phyloP scores from a whole-genome alignment of 2,888 invertebrate genomes.

The Plagodis pulveraria region DNA sequence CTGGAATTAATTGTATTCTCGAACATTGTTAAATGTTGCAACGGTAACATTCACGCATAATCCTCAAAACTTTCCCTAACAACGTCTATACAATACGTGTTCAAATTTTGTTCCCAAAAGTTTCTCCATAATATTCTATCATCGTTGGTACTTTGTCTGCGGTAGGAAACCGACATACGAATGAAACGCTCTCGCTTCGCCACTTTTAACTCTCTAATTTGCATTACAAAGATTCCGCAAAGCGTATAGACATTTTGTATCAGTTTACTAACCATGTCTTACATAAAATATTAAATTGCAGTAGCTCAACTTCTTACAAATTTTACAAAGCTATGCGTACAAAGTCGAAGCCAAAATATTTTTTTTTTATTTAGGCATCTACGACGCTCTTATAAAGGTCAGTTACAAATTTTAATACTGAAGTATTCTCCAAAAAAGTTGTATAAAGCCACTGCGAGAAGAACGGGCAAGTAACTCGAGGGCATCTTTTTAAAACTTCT shows the following conservation, averaged over 20 bases:
- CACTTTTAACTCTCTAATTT: conserved; percentile 38
- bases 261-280: conserved; percentile 19
- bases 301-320: conserved; percentile 8
- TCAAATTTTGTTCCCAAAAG: conserved; percentile 10
- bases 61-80: conserved; percentile 1
- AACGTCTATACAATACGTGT: background rate
- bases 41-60: background rate
- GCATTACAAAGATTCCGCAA: conserved; percentile 36
- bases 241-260: conserved; percentile 35
- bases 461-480: too few species aligned
- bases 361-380: too few species aligned
- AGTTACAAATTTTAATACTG: too few species aligned
- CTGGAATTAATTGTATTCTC: too few species aligned
- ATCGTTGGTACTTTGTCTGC: conserved; percentile 26
- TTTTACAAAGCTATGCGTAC: background rate
- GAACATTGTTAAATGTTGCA: too few species aligned
- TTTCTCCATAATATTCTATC: conserved; percentile 18
- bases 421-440: too few species aligned
- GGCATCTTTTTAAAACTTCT: too few species aligned
- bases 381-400: too few species aligned
- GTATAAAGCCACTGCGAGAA: too few species aligned
- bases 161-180: conserved; percentile 29
- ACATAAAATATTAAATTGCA: conserved; percentile 1
- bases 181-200: conserved; percentile 30
- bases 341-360: background rate